Percentiles rank a stretch among this genome's conserved stretches.
Conservation (phyloP, 2,888 invertebrate species). For the Aromia moschata region DNA sequence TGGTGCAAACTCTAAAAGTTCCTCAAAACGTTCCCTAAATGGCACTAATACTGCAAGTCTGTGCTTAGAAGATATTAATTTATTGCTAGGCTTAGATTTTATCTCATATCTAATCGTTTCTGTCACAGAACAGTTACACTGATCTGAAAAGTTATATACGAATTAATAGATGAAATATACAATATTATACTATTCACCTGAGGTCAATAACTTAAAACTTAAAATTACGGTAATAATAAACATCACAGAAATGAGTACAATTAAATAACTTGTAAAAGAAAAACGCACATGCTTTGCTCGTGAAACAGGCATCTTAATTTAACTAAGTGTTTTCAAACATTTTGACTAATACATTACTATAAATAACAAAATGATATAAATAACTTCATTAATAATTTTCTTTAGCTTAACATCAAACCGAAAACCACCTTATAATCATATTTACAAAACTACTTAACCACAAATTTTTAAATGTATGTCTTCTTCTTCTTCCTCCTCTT, state of each 20-base stretch:
- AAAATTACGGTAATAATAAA: slow-evolving; percentile 51
- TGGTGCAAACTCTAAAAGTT: slow-evolving; percentile 91
- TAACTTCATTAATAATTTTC: too few species aligned
- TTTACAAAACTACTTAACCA: too few species aligned
- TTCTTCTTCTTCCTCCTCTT: too few species aligned
- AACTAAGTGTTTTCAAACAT: slow-evolving; percentile 20
- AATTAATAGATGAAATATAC: slow-evolving; percentile 4
- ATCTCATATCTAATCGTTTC: slow-evolving; percentile 38
- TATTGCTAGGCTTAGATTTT: slow-evolving; percentile 23
- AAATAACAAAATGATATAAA: too few species aligned
- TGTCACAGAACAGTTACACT: slow-evolving; percentile 51
- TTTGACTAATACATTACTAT: slow-evolving; percentile 8
- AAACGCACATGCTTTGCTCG: slow-evolving; percentile 37
- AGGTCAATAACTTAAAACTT: slow-evolving; percentile 55
- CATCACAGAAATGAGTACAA: slow-evolving; percentile 46
- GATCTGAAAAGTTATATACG: slow-evolving; percentile 48
- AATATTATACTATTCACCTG: slow-evolving; percentile 45
- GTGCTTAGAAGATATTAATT: slow-evolving; percentile 58
- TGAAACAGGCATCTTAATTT: slow-evolving; percentile 25
- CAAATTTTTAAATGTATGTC: too few species aligned
- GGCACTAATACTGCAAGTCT: slow-evolving; percentile 91
- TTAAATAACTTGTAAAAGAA: slow-evolving; percentile 44
- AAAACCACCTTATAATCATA: too few species aligned
- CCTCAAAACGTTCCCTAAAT: slow-evolving; percentile 94
- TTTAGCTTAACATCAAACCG: too few species aligned